Conservation (phyloP, 2,113 vertebrate genomes). For the Sceloporus undulatus region DNA sequence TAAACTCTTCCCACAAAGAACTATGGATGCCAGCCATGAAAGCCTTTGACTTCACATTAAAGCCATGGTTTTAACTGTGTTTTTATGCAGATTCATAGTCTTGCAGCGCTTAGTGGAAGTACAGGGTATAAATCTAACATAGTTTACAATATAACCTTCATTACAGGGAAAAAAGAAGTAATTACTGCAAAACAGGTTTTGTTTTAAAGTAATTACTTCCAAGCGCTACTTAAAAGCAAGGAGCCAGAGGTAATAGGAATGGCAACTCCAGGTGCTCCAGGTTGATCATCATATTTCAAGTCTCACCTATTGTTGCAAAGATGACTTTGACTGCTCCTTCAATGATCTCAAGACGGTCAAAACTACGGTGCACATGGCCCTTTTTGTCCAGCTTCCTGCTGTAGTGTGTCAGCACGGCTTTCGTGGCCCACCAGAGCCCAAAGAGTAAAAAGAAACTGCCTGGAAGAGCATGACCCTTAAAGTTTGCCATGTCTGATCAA, state of each 20-base stretch:
- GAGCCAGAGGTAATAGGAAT: not conserved
- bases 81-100: too few species aligned
- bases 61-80: too few species aligned
- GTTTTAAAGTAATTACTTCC: too few species aligned
- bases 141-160: too few species aligned
- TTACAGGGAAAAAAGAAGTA: too few species aligned
- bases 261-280: not conserved
- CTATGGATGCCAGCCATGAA: too few species aligned
- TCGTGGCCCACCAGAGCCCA: slow-evolving; percentile 93
- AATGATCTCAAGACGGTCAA: slow-evolving; percentile 80
- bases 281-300: not conserved
- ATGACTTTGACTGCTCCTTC: slow-evolving; percentile 84
- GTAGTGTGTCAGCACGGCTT: slow-evolving; percentile 81
- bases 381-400: slow-evolving; percentile 74
- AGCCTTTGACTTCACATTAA: too few species aligned
- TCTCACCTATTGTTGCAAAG: slow-evolving; percentile 88
- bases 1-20: too few species aligned
- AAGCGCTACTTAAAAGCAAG: not conserved
- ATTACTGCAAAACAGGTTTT: too few species aligned
- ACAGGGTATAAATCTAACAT: too few species aligned
- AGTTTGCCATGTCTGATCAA: slow-evolving; percentile 87
- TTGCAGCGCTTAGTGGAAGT: too few species aligned
- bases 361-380: slow-evolving; percentile 37
- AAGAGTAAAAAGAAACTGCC: slow-evolving; percentile 91
- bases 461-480: slow-evolving; percentile 94